These are phyloP conservation scores for Nebria ingens DNA, from an alignment of 1,140 invertebrate species.

Conservation along the genomic window DNA sequence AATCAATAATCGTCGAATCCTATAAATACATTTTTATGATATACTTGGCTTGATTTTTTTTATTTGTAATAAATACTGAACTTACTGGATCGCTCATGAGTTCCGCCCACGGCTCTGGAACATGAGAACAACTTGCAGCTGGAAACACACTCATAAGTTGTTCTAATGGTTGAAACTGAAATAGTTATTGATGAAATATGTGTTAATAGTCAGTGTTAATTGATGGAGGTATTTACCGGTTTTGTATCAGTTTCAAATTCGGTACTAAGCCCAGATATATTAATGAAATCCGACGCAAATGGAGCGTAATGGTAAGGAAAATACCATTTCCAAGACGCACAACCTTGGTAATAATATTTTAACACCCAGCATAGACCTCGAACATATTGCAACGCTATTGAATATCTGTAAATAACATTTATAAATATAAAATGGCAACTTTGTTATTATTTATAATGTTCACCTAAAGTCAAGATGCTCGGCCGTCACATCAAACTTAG, in stretches of 20 bases:
- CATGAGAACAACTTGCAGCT: slow-evolving; percentile 86
- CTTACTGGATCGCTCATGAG: slow-evolving; percentile 87
- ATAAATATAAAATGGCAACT: slow-evolving; percentile 11
- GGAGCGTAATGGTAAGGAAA: slow-evolving; percentile 99
- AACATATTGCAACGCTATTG: slow-evolving; percentile 89
- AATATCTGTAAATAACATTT: slow-evolving; percentile 45
- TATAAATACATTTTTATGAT: slow-evolving; percentile 30
- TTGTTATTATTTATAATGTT: slow-evolving; percentile 13
- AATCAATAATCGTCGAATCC: slow-evolving; percentile 95
- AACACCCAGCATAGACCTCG: slow-evolving; percentile 96
- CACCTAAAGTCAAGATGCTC: slow-evolving; percentile 78
- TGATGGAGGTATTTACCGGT: slow-evolving; percentile 53
- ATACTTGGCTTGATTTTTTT: slow-evolving; percentile 8
- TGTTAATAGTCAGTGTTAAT: neutral
- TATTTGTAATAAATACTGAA: slow-evolving; percentile 20
- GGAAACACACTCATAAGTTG: slow-evolving; percentile 99
- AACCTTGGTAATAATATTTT: slow-evolving; percentile 98
- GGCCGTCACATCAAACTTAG: slow-evolving; percentile 83
- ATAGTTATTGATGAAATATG: neutral
- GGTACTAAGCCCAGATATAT: slow-evolving; percentile 75
- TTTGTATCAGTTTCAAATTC: slow-evolving; percentile 81
- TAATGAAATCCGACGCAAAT: slow-evolving; percentile 98
- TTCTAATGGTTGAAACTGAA: slow-evolving; percentile 88
- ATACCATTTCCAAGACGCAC: slow-evolving; percentile 99
- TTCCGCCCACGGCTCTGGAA: slow-evolving; percentile 86